Conservation (phyloP, 2,888 invertebrate genomes). For the Drosophila greeni region DNA sequence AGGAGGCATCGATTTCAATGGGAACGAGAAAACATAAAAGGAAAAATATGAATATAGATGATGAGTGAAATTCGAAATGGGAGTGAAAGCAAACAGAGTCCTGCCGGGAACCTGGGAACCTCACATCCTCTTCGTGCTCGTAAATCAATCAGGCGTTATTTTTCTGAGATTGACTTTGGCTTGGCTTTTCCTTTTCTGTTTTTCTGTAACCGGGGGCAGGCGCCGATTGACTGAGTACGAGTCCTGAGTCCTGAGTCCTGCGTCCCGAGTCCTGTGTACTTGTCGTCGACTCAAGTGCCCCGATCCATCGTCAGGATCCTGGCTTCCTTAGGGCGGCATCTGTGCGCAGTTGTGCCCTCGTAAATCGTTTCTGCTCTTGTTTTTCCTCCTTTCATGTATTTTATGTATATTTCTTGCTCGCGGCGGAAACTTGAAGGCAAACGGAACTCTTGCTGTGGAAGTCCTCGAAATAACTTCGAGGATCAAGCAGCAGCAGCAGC, state of each 20-base stretch:
- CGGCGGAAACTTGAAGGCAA: constrained; percentile 40
- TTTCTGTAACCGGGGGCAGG: constrained; percentile 57
- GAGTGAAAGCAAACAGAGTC: constrained; percentile 39
- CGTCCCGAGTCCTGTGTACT: constrained; percentile 48
- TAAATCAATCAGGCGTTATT: constrained; percentile 69
- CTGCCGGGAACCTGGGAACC: neutral
- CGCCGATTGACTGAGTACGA: constrained; percentile 44
- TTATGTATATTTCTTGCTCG: constrained; percentile 6
- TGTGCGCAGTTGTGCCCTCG: constrained; percentile 66
- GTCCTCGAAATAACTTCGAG: constrained; percentile 30
- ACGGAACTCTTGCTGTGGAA: constrained; percentile 49
- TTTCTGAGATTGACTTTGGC: constrained; percentile 41
- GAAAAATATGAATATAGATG: constrained; percentile 44
- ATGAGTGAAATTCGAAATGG: constrained; percentile 52
- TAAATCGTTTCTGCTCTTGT: constrained; percentile 49
- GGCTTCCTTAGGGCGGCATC: constrained; percentile 47
- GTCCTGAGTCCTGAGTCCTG: constrained; percentile 32
- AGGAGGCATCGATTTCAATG: constrained; percentile 64
- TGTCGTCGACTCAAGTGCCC: constrained; percentile 71
- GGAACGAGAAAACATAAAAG: constrained; percentile 33
- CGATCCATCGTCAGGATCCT: constrained; percentile 23
- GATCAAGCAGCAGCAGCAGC: constrained; percentile 11
- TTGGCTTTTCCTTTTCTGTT: constrained; percentile 27
- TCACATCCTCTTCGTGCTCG: constrained; percentile 15
- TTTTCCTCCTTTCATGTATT: constrained; percentile 11